Conservation (phyloP, 2,888 invertebrate genomes). For the Notodonta dromedarius region DNA sequence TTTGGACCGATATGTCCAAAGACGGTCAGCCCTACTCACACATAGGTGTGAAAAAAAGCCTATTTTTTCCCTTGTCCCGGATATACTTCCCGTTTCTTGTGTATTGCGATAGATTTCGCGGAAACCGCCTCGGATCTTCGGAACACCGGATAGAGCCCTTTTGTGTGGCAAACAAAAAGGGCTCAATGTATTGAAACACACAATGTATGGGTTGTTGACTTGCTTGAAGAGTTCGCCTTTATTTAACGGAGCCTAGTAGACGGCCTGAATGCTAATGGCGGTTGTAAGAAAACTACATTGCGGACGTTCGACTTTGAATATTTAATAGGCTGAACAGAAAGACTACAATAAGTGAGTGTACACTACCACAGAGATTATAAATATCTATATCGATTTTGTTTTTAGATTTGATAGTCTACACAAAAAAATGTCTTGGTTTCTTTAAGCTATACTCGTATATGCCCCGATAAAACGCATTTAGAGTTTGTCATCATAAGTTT, state of each 20-base stretch:
- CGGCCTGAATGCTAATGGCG: constrained; percentile 58
- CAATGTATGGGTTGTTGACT: constrained; percentile 71
- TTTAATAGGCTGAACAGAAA: constrained; percentile 45
- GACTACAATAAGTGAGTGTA: constrained; percentile 3
- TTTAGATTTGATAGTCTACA: not conserved
- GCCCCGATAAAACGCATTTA: too few relatives aligned
- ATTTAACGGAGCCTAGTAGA: constrained; percentile 57
- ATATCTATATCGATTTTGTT: not conserved
- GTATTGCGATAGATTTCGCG: constrained; percentile 78
- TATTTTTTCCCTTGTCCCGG: constrained; percentile 78
- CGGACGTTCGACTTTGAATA: constrained; percentile 50
- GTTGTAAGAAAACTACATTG: constrained; percentile 56
- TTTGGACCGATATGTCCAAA: not conserved
- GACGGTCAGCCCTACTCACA: constrained; percentile 53
- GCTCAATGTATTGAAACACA: constrained; percentile 47
- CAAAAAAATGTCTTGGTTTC: too few relatives aligned
- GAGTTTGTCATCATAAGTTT: too few relatives aligned
- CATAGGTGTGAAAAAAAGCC: constrained; percentile 59
- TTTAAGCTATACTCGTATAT: too few relatives aligned
- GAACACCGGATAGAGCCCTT: constrained; percentile 77
- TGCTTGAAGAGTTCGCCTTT: constrained; percentile 53
- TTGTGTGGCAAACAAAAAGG: constrained; percentile 74
- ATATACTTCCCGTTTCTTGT: constrained; percentile 81
- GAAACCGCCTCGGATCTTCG: constrained; percentile 69
- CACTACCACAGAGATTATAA: too few relatives aligned